Conservation (phyloP, 1,140 invertebrate species). For the Bilobella aurantiaca region DNA sequence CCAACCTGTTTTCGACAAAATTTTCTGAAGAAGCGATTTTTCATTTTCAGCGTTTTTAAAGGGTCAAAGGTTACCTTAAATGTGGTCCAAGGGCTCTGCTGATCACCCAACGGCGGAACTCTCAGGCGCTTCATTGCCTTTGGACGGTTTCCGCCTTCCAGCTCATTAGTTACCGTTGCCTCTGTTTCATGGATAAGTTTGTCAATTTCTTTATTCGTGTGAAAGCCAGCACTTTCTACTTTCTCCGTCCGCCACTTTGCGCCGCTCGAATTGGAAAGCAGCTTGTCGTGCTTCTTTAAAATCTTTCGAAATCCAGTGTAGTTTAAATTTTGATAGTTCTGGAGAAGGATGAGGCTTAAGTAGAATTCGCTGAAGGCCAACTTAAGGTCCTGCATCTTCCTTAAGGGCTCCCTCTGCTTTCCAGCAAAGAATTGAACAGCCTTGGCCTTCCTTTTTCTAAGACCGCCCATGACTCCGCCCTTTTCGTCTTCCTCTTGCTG, state of each 20-base stretch:
- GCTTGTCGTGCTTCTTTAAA: conserved; percentile 99
- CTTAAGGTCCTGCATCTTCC: conserved; percentile 86
- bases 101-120: conserved; percentile 89
- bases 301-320: conserved; percentile 99
- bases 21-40: conserved; percentile 15
- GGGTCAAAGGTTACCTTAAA: conserved; percentile 45
- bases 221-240: conserved; percentile 89
- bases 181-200: conserved; percentile 91
- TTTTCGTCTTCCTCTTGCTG: conserved; percentile 47
- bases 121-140: conserved; percentile 51
- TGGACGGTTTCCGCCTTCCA: conserved; percentile 74
- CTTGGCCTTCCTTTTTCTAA: conserved; percentile 12
- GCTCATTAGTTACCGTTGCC: conserved; percentile 73
- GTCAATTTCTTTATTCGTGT: conserved; percentile 94
- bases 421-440: conserved; percentile 3
- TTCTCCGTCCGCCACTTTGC: conserved; percentile 80
- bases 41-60: neutral
- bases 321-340: conserved; percentile 89
- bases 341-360: conserved; percentile 81
- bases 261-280: conserved; percentile 52
- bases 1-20: conserved; percentile 59
- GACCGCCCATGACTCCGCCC: neutral
- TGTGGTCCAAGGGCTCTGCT: conserved; percentile 91
- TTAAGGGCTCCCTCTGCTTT: conserved; percentile 46
- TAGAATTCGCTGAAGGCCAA: conserved; percentile 99